Evolutionary conservation across 2,797 vertebrate genomes (phyloP).

Genomic region (Allobates femoralis): DNA sequence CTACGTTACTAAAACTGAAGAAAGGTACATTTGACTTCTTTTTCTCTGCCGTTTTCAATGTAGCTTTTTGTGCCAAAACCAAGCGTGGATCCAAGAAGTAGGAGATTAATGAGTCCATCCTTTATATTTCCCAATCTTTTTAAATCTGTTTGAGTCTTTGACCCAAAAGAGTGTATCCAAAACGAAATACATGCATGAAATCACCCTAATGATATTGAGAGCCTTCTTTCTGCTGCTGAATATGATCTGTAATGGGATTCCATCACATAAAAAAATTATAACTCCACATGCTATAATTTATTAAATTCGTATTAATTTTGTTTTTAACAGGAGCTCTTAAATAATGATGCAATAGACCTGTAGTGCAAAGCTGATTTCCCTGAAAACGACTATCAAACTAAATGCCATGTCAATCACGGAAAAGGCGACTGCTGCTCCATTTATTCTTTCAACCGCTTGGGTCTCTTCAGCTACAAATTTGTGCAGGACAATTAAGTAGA

Average conservation of each 20-base stretch:
- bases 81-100: too few relatives aligned
- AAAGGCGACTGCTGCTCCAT: slow-evolving; percentile 2
- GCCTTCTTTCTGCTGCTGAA: neutral
- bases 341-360: neutral
- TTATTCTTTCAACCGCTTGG: neutral
- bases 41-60: too few relatives aligned
- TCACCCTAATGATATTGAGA: neutral
- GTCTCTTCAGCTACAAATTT: slow-evolving; percentile 16
- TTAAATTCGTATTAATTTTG: neutral
- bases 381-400: neutral
- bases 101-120: too few relatives aligned
- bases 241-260: neutral
- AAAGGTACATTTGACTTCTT: too few relatives aligned
- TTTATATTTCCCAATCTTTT: too few relatives aligned
- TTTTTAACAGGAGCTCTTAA: neutral
- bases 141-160: too few relatives aligned
- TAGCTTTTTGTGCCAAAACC: too few relatives aligned
- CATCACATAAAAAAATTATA: neutral
- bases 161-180: too few relatives aligned
- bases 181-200: too few relatives aligned
- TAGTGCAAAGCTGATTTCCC: neutral
- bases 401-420: neutral
- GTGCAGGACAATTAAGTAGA: slow-evolving; percentile 23
- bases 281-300: neutral
- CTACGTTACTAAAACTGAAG: too few relatives aligned